Evolutionary conservation across 92 coral and sea anemone species (phyloP).

Genomic region (Palythoa grandis): DNA sequence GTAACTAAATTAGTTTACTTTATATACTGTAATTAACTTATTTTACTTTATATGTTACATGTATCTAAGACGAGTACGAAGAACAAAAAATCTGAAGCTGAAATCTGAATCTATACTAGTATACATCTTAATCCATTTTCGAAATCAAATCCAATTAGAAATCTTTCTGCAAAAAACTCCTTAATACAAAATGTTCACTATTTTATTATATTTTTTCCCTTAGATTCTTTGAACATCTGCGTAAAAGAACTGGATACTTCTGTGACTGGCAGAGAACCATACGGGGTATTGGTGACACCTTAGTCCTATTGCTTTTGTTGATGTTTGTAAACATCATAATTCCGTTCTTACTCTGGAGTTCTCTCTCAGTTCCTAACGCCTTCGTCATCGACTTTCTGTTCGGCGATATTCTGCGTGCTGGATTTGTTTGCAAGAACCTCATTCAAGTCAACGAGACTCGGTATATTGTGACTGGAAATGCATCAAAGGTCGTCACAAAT

Average conservation of each 20-base stretch:
- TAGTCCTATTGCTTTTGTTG: slow-evolving; percentile 53
- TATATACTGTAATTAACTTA: too few relatives aligned
- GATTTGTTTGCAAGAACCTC: slow-evolving; percentile 61
- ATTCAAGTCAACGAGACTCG: not conserved
- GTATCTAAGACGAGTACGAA: too few relatives aligned
- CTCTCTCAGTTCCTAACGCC: slow-evolving; percentile 71
- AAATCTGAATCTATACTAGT: too few relatives aligned
- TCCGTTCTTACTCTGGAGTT: slow-evolving; percentile 72
- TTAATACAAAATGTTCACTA: not conserved
- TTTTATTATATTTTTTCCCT: not conserved
- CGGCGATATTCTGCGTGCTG: slow-evolving; percentile 70
- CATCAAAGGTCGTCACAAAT: slow-evolving; percentile 17
- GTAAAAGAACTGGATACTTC: slow-evolving; percentile 69
- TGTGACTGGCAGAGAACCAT: slow-evolving; percentile 71
- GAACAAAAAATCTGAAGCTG: too few relatives aligned
- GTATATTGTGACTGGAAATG: not conserved
- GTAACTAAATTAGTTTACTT: too few relatives aligned
- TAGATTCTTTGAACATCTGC: slow-evolving; percentile 79
- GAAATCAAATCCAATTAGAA: too few relatives aligned
- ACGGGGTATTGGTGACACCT: slow-evolving; percentile 64
- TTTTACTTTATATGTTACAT: too few relatives aligned
- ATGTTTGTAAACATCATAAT: slow-evolving; percentile 71
- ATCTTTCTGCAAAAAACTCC: too few relatives aligned
- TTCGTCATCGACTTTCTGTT: slow-evolving; percentile 75
- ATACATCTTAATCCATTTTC: too few relatives aligned